These are phyloP conservation scores for Zonotrichia albicollis DNA, from an alignment of 2,797 vertebrate species.

Conservation along the genomic window DNA sequence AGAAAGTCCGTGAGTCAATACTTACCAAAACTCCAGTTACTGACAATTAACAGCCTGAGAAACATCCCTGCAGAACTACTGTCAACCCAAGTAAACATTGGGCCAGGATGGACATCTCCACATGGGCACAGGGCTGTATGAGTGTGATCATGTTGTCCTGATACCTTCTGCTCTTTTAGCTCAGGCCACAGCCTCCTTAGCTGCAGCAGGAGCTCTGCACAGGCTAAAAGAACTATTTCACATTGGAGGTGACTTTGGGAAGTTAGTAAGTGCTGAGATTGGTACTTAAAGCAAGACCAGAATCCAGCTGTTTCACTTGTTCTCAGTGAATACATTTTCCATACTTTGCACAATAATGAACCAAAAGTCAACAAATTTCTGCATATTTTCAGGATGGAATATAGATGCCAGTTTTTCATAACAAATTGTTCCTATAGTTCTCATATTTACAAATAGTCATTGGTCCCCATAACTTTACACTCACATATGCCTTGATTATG, in stretches of 20 bases:
- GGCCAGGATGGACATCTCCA: neutral
- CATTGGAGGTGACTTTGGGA: neutral
- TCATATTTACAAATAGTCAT: neutral
- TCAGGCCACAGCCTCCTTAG: neutral
- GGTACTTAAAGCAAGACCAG: slow-evolving; percentile 2
- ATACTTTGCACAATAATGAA: slow-evolving; percentile 1
- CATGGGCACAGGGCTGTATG: neutral
- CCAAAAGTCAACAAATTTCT: neutral
- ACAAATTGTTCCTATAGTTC: neutral
- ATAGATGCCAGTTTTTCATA: neutral
- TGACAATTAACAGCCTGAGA: neutral
- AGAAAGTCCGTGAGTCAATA: neutral
- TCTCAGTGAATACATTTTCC: neutral
- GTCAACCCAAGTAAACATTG: neutral
- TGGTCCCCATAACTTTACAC: neutral
- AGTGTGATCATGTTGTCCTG: neutral
- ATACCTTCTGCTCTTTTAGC: neutral
- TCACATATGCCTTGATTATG: neutral
- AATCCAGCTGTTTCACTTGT: slow-evolving; percentile 37
- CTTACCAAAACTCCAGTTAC: neutral
- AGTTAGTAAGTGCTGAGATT: neutral
- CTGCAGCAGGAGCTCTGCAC: neutral
- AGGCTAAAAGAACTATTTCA: neutral
- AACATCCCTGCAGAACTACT: neutral
- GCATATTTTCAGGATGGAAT: neutral